phyloP scores from a whole-genome alignment of 2,113 vertebrate genomes.

The Sturnira hondurensis region DNA sequence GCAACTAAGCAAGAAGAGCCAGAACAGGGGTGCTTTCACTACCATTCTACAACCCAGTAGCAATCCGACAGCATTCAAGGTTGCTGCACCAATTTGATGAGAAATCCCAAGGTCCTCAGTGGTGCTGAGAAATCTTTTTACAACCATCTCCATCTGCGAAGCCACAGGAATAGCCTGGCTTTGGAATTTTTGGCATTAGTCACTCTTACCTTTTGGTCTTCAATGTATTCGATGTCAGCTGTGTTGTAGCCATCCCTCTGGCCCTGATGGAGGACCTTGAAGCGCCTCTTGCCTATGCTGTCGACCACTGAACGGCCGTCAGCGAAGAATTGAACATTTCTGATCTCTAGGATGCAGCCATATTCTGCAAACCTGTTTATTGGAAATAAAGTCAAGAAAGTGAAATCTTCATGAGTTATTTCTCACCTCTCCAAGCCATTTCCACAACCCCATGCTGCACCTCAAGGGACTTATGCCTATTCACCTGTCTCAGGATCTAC shows the following conservation, averaged over 20 bases:
- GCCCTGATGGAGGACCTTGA: constrained; percentile 85
- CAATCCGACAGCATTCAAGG: neutral
- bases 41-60: neutral
- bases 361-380: constrained; percentile 86
- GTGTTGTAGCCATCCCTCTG: constrained; percentile 87
- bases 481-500: neutral
- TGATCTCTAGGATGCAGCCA: constrained; percentile 87
- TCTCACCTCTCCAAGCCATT: constrained; percentile 40
- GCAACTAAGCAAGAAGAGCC: neutral
- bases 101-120: neutral
- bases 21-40: neutral
- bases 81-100: neutral
- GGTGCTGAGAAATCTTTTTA: neutral
- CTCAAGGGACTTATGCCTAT: neutral
- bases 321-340: constrained; percentile 86
- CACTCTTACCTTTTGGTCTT: constrained; percentile 83
- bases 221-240: constrained; percentile 87
- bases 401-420: constrained; percentile 52
- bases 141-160: neutral
- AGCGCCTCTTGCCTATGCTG: constrained; percentile 85
- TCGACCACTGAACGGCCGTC: constrained; percentile 88
- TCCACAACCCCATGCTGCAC: neutral
- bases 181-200: neutral
- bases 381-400: constrained; percentile 66
- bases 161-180: neutral